Evolutionary conservation across 1,140 invertebrate genomes (phyloP).

Genomic region (Holcopasites calliopsidis): DNA sequence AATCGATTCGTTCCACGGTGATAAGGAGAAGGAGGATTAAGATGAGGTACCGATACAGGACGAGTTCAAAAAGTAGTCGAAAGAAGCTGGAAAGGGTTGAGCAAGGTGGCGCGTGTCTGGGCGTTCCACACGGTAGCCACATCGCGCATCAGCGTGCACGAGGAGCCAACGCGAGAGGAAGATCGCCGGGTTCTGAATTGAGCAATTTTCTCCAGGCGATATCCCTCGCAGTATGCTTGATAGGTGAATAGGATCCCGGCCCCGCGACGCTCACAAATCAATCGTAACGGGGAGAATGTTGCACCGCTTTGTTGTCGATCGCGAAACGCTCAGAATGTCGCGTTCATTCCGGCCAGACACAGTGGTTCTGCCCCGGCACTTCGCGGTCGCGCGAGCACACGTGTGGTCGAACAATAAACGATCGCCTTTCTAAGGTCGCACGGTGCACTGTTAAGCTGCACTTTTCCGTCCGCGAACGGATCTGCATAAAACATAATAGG

Average conservation of each 20-base stretch:
- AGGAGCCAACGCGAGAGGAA: conserved; percentile 4
- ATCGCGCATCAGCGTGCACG: conserved; percentile 2
- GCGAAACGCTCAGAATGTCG: no score
- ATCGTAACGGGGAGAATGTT: conserved; percentile 39
- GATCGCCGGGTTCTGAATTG: conserved; percentile 52
- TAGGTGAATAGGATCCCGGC: conserved; percentile 51
- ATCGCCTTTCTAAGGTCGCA: conserved; percentile 50
- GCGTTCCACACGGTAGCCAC: conserved; percentile 28
- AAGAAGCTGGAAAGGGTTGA: conserved; percentile 6
- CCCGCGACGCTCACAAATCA: conserved; percentile 50
- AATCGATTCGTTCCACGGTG: no score
- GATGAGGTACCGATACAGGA: no score
- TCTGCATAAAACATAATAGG: conserved; percentile 53
- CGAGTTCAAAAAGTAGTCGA: neutral
- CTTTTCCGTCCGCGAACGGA: conserved; percentile 19
- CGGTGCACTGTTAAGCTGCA: conserved; percentile 30
- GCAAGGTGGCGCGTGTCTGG: conserved; percentile 38
- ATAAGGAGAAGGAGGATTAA: neutral
- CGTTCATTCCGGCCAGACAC: conserved; percentile 14
- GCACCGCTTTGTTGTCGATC: neutral
- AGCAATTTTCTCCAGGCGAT: conserved; percentile 57
- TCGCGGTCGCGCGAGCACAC: neutral
- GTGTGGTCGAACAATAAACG: conserved; percentile 39
- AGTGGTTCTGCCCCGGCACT: conserved; percentile 6
- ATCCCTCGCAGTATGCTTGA: conserved; percentile 51